Evolutionary conservation across 2,113 vertebrate genomes (phyloP).

Genomic region (Myodes glareolus): DNA sequence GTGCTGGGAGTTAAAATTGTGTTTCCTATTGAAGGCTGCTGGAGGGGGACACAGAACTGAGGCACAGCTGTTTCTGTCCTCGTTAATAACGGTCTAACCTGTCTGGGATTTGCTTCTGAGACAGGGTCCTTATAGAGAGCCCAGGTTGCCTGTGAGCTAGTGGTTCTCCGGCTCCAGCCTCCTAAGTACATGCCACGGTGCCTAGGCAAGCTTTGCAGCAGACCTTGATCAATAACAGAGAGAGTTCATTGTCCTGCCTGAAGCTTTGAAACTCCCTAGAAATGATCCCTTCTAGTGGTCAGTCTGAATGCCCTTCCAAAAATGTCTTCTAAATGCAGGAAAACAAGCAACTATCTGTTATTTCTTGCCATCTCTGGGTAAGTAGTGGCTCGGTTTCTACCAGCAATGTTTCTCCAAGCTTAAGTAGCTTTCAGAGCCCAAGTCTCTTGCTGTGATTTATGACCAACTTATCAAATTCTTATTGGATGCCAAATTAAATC

Average conservation of each 20-base stretch:
- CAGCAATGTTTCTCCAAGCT: not conserved
- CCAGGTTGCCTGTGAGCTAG: not conserved
- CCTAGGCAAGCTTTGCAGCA: not conserved
- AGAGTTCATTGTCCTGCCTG: not conserved
- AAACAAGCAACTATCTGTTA: not conserved
- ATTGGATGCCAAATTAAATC: not conserved
- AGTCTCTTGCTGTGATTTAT: not conserved
- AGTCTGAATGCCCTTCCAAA: accelerated
- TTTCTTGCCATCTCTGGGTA: not conserved
- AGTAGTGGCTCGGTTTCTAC: not conserved
- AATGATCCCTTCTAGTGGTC: not conserved
- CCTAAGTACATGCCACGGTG: not conserved
- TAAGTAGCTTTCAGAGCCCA: not conserved
- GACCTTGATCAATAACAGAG: not conserved
- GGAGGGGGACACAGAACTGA: not conserved
- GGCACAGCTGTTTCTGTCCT: not conserved
- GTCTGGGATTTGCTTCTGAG: not conserved
- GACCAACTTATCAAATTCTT: not conserved
- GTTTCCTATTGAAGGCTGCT: not conserved
- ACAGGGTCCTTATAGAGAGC: not conserved
- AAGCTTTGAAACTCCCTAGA: not conserved
- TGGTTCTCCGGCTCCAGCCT: too few relatives aligned
- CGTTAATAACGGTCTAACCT: not conserved
- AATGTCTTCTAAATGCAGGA: not conserved
- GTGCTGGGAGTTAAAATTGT: not conserved